These are phyloP conservation scores for Daboia siamensis DNA, from an alignment of 2,113 vertebrate species.

Conservation along the genomic window DNA sequence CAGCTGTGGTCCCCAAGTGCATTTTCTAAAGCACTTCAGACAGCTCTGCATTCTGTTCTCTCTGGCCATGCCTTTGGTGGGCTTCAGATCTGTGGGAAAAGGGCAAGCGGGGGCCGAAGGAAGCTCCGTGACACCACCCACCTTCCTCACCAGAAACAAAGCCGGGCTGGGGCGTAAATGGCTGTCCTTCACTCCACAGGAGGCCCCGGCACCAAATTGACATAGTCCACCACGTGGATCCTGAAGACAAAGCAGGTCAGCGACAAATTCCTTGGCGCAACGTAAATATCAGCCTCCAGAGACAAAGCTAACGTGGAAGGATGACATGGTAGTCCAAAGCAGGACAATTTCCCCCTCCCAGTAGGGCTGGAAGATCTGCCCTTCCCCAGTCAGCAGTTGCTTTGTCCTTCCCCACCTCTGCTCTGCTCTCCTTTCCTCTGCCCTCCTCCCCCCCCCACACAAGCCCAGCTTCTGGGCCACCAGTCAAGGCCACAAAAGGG, in stretches of 20 bases:
- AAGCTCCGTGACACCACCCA: background rate
- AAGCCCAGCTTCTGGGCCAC: background rate
- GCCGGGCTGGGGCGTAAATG: background rate
- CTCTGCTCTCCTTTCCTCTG: background rate
- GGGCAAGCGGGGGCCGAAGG: background rate
- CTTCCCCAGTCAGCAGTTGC: background rate
- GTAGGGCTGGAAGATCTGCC: background rate
- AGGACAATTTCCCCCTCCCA: background rate
- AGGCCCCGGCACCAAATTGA: background rate
- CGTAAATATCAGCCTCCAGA: background rate
- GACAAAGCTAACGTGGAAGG: background rate
- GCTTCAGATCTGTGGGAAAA: constrained; percentile 5
- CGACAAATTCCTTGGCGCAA: background rate
- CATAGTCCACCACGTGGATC: no score
- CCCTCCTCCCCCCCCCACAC: background rate
- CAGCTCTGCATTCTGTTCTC: constrained; percentile 67
- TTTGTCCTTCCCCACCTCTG: background rate
- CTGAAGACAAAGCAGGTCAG: background rate
- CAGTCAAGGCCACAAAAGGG: background rate
- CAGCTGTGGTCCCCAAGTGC: constrained; percentile 67
- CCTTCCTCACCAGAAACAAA: constrained; percentile 10
- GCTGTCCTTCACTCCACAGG: background rate
- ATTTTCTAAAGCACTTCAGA: constrained; percentile 66
- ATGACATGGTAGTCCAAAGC: background rate
- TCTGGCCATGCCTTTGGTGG: constrained; percentile 61